Base-by-base conservation (phyloP, 2,888 invertebrate genomes). In the Cephalotes varians region DNA sequence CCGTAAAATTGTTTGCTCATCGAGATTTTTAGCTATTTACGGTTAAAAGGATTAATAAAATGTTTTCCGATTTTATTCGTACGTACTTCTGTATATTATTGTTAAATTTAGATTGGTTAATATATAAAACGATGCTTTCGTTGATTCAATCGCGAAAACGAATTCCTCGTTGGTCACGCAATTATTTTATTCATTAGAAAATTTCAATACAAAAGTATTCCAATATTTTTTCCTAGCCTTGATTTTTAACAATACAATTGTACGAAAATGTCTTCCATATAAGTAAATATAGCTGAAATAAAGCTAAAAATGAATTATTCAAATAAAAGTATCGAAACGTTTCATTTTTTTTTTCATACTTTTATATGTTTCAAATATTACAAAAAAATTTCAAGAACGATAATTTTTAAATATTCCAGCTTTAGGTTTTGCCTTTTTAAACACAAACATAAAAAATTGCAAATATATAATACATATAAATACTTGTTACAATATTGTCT, bases 171-270 rank as follows among this genome's bases (percentile, higher is more conserved):
- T 34, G 54, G 34, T 69, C 34, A 18, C 44, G 21, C 28, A 65
- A 72, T 72, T 71, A 40, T 18, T 12, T 15, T 56, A 72, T 40
- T 72, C 7, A 28, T 56, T n/a, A 72, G 12, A 37, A 51, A 56
- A 25, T 56, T 56, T 40, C 7, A 28, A n/a, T 40, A n/a, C 28
- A 37, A 37, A 65, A 5, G 18, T 10, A 28, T 65, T 47, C 18
- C 31, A 44, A 54, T 6, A 56, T 56, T 72, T 56, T 72, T 40
- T 28, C 15, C 7, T 40, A 25, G 18, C 3, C 5, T 72, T 54
- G 0, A 71, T 54, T 37, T 71, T 25, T n/a, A 56, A 28, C 12
- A 72, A 28, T 56, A 56, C 18, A n/a, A 40, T 71, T 34, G 15
- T 15, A 6, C 1, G 12, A 72, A 72, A 37, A 12, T 37, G 18